Evolutionary conservation across 2,888 invertebrate genomes (phyloP).

Genomic region (Eudasyphora cyanicolor): DNA sequence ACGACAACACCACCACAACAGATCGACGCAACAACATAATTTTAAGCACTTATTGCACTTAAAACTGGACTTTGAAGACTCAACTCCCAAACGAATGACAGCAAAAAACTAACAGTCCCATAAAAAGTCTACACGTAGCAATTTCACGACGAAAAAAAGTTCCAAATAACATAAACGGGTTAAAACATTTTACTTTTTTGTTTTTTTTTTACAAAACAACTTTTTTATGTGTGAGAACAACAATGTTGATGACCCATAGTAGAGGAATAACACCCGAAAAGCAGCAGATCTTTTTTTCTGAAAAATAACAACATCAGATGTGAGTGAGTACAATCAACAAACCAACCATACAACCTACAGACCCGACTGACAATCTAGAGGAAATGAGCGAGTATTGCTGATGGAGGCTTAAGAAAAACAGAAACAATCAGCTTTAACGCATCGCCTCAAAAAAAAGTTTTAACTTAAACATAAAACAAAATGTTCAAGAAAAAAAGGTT

Average conservation of each 20-base stretch:
- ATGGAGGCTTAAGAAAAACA: not conserved
- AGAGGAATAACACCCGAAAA: slow-evolving; percentile 27
- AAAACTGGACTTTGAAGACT: slow-evolving; percentile 61
- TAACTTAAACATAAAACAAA: not conserved
- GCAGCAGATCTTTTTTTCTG: not conserved
- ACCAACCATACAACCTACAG: not conserved
- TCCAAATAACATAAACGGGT: slow-evolving; percentile 61
- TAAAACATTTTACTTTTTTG: slow-evolving; percentile 36
- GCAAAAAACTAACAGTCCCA: slow-evolving; percentile 44
- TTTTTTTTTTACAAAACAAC: slow-evolving; percentile 42
- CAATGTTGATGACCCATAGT: slow-evolving; percentile 62
- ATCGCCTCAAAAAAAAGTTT: slow-evolving; percentile 17
- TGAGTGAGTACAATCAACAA: not conserved
- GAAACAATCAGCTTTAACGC: slow-evolving; percentile 2
- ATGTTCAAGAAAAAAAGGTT: not conserved
- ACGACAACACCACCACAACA: slow-evolving; percentile 41
- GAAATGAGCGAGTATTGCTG: not conserved
- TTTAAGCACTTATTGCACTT: slow-evolving; percentile 63
- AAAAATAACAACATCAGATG: slow-evolving; percentile 25
- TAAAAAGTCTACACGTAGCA: slow-evolving; percentile 24
- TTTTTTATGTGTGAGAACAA: slow-evolving; percentile 59
- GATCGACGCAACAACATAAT: slow-evolving; percentile 58
- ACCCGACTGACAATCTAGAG: not conserved
- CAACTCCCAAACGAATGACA: slow-evolving; percentile 45
- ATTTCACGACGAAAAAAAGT: slow-evolving; percentile 31